A percentile compares a stretch with the other conserved stretches of the same genome.
phyloP scores from a whole-genome alignment of 2,888 invertebrate species.

The Cheilosia pagana region DNA sequence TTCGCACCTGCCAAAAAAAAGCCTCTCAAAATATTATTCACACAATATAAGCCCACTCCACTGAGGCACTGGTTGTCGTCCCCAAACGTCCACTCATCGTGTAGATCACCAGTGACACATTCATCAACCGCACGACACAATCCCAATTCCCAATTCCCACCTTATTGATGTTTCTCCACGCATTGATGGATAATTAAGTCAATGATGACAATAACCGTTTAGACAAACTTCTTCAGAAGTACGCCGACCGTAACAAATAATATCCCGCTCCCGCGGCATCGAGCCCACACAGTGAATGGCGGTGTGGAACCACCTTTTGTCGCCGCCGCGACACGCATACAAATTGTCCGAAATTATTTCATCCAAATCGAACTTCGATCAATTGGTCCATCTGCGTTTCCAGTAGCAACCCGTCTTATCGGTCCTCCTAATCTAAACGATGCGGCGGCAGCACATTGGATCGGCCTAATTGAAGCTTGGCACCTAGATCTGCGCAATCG shows the following conservation, averaged over 20 bases:
- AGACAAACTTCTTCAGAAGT: slow-evolving; percentile 68
- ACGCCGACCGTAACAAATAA: slow-evolving; percentile 71
- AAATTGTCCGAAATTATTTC: slow-evolving; percentile 66
- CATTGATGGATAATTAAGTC: slow-evolving; percentile 73
- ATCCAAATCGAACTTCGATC: slow-evolving; percentile 48
- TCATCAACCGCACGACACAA: background rate
- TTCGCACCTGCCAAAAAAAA: too few relatives aligned
- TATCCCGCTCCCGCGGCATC: slow-evolving; percentile 43
- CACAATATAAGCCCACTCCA: background rate
- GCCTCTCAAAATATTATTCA: too few relatives aligned
- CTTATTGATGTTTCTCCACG: slow-evolving; percentile 74
- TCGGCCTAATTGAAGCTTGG: slow-evolving; percentile 58
- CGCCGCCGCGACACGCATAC: slow-evolving; percentile 59
- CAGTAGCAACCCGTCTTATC: slow-evolving; percentile 60
- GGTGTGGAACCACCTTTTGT: slow-evolving; percentile 49
- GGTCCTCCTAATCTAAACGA: slow-evolving; percentile 58
- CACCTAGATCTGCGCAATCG: slow-evolving; percentile 49
- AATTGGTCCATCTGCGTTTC: slow-evolving; percentile 47
- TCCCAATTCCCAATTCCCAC: slow-evolving; percentile 55
- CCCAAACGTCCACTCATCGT: background rate
- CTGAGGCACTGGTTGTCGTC: background rate
- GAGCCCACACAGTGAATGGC: slow-evolving; percentile 44
- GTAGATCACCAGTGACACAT: background rate
- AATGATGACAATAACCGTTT: slow-evolving; percentile 71
- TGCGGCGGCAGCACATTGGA: slow-evolving; percentile 37